Evolutionary conservation across 30 jellyfish, hydroid and myxozoan species (phyloP), one percentile per base, ranked within the genome.

Genomic region (Turritopsis dohrnii): DNA sequence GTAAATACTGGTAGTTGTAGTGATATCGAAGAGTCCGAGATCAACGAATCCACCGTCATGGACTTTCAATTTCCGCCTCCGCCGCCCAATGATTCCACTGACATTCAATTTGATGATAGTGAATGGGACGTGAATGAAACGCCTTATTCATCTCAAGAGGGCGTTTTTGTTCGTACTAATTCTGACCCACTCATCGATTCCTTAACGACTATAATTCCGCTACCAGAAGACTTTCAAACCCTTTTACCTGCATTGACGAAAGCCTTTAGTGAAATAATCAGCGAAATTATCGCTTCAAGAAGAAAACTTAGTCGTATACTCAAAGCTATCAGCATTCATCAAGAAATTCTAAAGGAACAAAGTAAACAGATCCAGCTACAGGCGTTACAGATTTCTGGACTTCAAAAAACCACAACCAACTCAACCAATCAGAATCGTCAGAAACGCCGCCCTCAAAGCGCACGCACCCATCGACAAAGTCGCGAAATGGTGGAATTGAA

Each of bases 21-120:
- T 20, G 87, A 80, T 19, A 65, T 41, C 4, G 13, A 69, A n/a
- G 31, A 7, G 31, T 9, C 17, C 8, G 77, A 17, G 9, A 41
- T 13, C 26, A 66, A 85, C n/a, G 73, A 41, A 26, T 66, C 76
- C 18, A 65, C 89, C 20, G 73, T 82, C 9, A 29, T 72, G 1
- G 99, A 94, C 71, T 79, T 94, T 54, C 84, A 85, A 72, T 84
- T 94, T 28, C 99, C 99, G 7, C 99, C 99, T 17, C 99, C 99
- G n/a, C 99, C 99, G 22, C 86, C 88, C 16, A 90, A 84, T 1
- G 96, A 94, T 17, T 76, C 86, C 25, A 52, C 71, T 1, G 89
- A 88, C 13, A 30, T 81, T 23, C 96, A 82, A 53, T 83, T 79
- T 69, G 83, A 90, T 66, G 79, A 30, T 7, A 53, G 79, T 54